Evolutionary conservation across 92 coral and sea anemone species (phyloP), one percentile per base, ranked within the genome.

Genomic region (Pocillopora grandis): DNA sequence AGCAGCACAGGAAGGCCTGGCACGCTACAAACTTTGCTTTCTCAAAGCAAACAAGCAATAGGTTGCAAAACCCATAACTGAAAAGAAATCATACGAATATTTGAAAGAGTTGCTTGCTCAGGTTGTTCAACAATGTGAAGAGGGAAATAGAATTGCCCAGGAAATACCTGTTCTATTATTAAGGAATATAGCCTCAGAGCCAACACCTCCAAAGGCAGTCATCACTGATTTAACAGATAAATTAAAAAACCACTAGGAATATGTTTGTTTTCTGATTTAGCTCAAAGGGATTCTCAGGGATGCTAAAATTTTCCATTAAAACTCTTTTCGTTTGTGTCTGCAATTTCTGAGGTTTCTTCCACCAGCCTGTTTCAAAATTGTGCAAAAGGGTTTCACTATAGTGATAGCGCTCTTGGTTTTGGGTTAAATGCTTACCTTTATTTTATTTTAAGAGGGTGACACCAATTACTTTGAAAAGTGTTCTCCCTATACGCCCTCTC

Each of bases 171-270:
- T 85, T 5, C 74, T 56, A 0, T 57, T 88, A 65, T 87, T 87
- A 20, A 27, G 31, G 71, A 88, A 88, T 80, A 88, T 88, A 83
- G 91, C 91, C 23, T 67, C 77, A 67, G 57, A 82, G 62, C 91
- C 91, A 4, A 75, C 87, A 36, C 88, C 91, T 31, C 58, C 17
- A 8, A 87, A 73, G 77, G 71, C 71, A 67, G 86, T 74, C 17
- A 12, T 75, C 19, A 87, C 80, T 20, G 63, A 65, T 86, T 86
- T 62, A 61, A 61, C 19, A 62, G 27, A 77, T 77, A 15, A 77
- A 12, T 65, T 10, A n/a, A 19, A n/a, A n/a, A 65, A 33, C 19
- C 70, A 5, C 10, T 16, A n/a, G 23, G 11, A 12, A 12, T 19
- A 10, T 65, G 19, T n/a, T 8, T 12, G 15, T 10, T 19, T 21